phyloP scores from a whole-genome alignment of 2,113 vertebrate genomes.

The Semicossyphus pulcher region DNA sequence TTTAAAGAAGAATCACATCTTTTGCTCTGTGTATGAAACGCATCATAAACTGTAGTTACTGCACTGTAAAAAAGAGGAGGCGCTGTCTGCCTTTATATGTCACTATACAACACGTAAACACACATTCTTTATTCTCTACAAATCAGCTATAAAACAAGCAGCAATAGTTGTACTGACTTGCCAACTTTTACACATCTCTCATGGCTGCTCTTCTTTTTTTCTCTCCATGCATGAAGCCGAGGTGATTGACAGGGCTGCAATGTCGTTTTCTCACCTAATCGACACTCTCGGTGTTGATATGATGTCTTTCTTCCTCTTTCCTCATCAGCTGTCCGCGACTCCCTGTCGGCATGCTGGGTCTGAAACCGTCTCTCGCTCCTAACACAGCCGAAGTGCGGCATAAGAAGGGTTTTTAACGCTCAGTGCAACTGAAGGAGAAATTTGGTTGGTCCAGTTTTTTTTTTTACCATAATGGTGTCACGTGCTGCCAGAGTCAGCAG shows the following conservation, averaged over 20 bases:
- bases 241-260: slow-evolving; percentile 57
- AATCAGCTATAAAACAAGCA: no score
- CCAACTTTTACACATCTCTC: slow-evolving; percentile 23
- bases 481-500: neutral
- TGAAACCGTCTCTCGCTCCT: slow-evolving; percentile 2
- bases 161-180: neutral
- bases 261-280: slow-evolving; percentile 70
- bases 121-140: no score
- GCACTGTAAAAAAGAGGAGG: slow-evolving; percentile 3
- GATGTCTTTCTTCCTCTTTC: slow-evolving; percentile 28
- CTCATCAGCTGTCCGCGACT: slow-evolving; percentile 48
- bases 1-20: slow-evolving; percentile 64
- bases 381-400: neutral
- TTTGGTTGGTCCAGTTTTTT: no score
- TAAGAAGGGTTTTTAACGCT: neutral
- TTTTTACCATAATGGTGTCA: no score
- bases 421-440: neutral
- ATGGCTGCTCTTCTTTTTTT: neutral
- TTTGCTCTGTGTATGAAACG: slow-evolving; percentile 28
- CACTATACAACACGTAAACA: neutral
- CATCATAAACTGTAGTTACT: neutral
- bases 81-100: neutral
- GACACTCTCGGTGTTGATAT: slow-evolving; percentile 60
- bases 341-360: slow-evolving; percentile 3
- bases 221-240: slow-evolving; percentile 3